Conservation (phyloP, 2,113 vertebrate genomes). For the Zingel zingel region DNA sequence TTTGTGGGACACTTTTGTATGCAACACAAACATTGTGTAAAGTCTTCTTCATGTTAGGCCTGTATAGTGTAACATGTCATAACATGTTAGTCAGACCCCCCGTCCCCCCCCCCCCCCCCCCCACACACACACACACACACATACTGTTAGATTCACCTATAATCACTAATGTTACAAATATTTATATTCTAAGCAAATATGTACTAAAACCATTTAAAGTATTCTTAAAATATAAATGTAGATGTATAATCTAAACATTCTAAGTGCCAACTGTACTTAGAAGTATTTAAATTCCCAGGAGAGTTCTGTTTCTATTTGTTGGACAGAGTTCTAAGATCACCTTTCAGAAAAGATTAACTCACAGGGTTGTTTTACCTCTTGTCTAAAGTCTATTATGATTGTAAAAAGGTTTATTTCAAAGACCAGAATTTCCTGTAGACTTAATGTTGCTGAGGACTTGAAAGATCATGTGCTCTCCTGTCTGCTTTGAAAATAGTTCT, state of each 20-base stretch:
- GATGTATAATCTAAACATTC: background rate
- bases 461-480: conserved; percentile 34
- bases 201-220: background rate
- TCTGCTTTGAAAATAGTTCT: conserved; percentile 24
- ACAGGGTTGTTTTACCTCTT: conserved; percentile 9
- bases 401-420: conserved; percentile 9
- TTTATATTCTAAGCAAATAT: background rate
- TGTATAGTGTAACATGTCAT: conserved; percentile 11
- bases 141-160: background rate
- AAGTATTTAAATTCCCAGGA: conserved; percentile 12
- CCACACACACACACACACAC: background rate
- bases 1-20: conserved; percentile 20
- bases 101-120: too few species aligned
- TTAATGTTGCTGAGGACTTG: conserved; percentile 11
- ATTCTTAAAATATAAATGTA: background rate
- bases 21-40: background rate
- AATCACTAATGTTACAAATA: background rate
- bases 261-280: background rate
- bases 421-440: conserved; percentile 9
- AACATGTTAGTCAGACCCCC: conserved; percentile 1
- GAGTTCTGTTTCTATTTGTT: conserved; percentile 6
- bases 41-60: background rate
- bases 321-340: conserved; percentile 24
- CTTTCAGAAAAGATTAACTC: conserved; percentile 33
- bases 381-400: background rate